A percentile compares a stretch with the other conserved stretches of the same genome.
phyloP scores from a whole-genome alignment of 1,140 invertebrate genomes.

The Anastrepha ludens region DNA sequence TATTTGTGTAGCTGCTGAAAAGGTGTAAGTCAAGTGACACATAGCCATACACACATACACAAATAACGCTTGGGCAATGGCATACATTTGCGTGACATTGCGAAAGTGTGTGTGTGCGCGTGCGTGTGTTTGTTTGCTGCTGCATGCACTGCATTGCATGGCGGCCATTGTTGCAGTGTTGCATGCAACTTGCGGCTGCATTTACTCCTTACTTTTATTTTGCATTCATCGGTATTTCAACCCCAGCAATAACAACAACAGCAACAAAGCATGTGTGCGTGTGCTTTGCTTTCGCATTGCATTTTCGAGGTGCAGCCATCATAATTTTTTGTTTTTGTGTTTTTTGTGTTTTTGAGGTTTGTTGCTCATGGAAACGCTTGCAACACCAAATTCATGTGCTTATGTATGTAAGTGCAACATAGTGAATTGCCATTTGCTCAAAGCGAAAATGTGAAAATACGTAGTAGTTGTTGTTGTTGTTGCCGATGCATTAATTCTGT shows the following conservation, averaged over 20 bases:
- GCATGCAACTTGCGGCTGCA: conserved; percentile 28
- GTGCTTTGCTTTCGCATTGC: conserved; percentile 13
- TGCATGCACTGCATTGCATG: neutral
- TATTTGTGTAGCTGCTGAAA: neutral
- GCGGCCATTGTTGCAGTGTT: conserved; percentile 50
- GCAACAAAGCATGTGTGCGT: neutral
- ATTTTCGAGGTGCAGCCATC: conserved; percentile 38
- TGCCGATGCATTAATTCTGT: conserved; percentile 8
- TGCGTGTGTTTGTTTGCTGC: conserved; percentile 26
- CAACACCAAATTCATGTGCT: neutral
- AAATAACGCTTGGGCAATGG: neutral
- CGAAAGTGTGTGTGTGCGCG: neutral
- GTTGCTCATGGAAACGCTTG: conserved; percentile 47
- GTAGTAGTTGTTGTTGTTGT: neutral
- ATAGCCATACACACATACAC: neutral
- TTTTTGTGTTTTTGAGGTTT: neutral
- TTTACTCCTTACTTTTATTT: conserved; percentile 39
- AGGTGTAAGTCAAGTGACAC: conserved; percentile 27
- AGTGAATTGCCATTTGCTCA: conserved; percentile 14
- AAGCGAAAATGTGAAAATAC: neutral
- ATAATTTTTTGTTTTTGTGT: neutral
- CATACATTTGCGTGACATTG: neutral
- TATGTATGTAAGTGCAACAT: neutral
- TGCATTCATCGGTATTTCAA: conserved; percentile 19
- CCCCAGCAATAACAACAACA: conserved; percentile 33